phyloP scores from a whole-genome alignment of 2,888 invertebrate species.

The Ditylenchus weischeri region DNA sequence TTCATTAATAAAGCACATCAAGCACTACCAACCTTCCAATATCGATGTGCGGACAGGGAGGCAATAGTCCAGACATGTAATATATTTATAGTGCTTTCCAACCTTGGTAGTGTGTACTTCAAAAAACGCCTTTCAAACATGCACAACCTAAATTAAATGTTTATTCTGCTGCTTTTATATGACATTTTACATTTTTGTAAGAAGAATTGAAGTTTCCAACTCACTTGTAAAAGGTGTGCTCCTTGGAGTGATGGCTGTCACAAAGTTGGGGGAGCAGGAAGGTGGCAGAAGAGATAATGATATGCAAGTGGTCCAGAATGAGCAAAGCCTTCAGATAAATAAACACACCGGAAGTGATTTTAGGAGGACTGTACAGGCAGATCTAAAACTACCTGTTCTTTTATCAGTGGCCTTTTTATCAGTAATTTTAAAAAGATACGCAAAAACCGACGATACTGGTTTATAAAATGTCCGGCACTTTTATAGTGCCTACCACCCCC shows the following conservation, averaged over 20 bases:
- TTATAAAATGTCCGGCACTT: too few relatives aligned
- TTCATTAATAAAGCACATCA: background rate
- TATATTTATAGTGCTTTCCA: conserved; percentile 50
- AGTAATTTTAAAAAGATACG: too few relatives aligned
- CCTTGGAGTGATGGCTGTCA: conserved; percentile 37
- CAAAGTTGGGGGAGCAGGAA: conserved; percentile 39
- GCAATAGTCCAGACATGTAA: conserved; percentile 58
- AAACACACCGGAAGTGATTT: conserved; percentile 57
- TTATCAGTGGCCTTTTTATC: too few relatives aligned
- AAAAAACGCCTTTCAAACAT: conserved; percentile 54
- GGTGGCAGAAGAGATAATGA: conserved; percentile 42
- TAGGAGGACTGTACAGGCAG: conserved; percentile 56
- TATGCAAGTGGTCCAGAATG: conserved; percentile 51
- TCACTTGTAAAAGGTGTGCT: conserved; percentile 40
- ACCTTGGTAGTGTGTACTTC: conserved; percentile 49
- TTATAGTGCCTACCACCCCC: too few relatives aligned
- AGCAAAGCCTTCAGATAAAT: conserved; percentile 55
- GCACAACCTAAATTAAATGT: conserved; percentile 36
- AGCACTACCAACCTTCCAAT: conserved; percentile 51
- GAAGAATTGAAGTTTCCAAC: conserved; percentile 5
- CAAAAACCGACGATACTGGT: too few relatives aligned
- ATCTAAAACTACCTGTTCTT: conserved; percentile 39
- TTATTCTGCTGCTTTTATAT: background rate
- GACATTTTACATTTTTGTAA: background rate
- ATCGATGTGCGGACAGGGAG: conserved; percentile 53